Percentiles rank a stretch among this genome's conserved stretches.
phyloP scores from a whole-genome alignment of 1,140 invertebrate species.

The Drosophila ogumai region DNA sequence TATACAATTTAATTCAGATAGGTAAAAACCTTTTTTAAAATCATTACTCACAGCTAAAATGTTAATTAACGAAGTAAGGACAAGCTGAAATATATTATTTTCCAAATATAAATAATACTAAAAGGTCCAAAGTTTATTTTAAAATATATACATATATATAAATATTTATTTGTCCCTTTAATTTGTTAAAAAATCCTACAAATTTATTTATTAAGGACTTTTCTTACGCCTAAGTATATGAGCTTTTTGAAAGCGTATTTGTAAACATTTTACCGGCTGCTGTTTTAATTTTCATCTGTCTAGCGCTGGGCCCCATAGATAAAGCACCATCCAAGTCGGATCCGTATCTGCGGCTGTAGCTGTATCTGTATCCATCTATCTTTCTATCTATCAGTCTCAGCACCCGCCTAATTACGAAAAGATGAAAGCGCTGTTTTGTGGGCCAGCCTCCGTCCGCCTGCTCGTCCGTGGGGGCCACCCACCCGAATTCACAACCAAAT shows the following conservation, averaged over 20 bases:
- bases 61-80: background rate
- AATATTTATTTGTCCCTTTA: no score
- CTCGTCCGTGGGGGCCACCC: conserved; percentile 57
- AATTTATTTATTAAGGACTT: background rate
- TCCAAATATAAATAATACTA: no score
- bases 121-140: no score
- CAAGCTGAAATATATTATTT: no score
- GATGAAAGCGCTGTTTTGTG: conserved; percentile 77
- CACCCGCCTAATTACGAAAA: conserved; percentile 78
- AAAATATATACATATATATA: no score
- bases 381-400: conserved; percentile 73
- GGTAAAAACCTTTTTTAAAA: no score
- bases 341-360: conserved; percentile 14
- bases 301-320: conserved; percentile 38
- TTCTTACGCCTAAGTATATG: background rate
- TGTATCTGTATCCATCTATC: conserved; percentile 45
- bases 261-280: conserved; percentile 65
- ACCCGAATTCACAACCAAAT: conserved; percentile 31
- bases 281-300: conserved; percentile 78
- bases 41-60: no score
- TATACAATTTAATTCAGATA: background rate
- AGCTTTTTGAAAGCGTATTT: conserved; percentile 18
- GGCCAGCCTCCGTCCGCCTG: conserved; percentile 38
- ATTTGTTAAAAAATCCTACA: background rate
- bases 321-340: conserved; percentile 46